Percentiles rank a stretch among this genome's conserved stretches.
Evolutionary conservation across 2,797 vertebrate genomes (phyloP).

Genomic region (Loriculus beryllinus): DNA sequence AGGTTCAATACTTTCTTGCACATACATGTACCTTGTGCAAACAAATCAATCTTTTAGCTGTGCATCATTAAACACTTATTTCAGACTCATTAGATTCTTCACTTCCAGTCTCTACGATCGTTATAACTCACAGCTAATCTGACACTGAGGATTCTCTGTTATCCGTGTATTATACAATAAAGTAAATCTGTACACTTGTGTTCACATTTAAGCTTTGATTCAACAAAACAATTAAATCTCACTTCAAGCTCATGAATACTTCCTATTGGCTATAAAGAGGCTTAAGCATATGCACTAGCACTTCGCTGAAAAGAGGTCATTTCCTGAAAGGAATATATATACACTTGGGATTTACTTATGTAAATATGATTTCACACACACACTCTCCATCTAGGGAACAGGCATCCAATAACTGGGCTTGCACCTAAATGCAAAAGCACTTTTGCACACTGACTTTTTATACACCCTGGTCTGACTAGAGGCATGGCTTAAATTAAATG

Average conservation of each 20-base stretch:
- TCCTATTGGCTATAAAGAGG: conserved; percentile 12
- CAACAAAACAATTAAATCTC: not conserved
- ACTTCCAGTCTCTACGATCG: not conserved
- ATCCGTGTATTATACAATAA: not conserved
- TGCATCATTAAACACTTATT: not conserved
- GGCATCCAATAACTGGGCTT: not conserved
- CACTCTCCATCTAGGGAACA: not conserved
- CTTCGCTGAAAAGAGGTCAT: conserved; percentile 52
- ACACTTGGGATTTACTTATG: conserved; percentile 34
- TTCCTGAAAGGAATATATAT: conserved; percentile 56
- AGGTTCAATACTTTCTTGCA: not conserved
- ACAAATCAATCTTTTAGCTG: not conserved
- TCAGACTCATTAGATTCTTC: not conserved
- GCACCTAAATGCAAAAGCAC: not conserved
- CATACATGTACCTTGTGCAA: not conserved
- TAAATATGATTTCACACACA: conserved; percentile 52
- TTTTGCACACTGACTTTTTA: conserved; percentile 7
- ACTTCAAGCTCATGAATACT: conserved; percentile 7
- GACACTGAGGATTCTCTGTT: not conserved
- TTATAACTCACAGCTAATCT: not conserved
- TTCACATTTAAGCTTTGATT: not conserved
- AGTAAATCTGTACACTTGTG: not conserved
- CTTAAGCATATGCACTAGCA: conserved; percentile 51
- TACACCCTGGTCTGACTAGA: not conserved
- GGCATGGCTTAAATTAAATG: conserved; percentile 57